phyloP scores from a whole-genome alignment of 1,140 invertebrate species.

The Cydia splendana region DNA sequence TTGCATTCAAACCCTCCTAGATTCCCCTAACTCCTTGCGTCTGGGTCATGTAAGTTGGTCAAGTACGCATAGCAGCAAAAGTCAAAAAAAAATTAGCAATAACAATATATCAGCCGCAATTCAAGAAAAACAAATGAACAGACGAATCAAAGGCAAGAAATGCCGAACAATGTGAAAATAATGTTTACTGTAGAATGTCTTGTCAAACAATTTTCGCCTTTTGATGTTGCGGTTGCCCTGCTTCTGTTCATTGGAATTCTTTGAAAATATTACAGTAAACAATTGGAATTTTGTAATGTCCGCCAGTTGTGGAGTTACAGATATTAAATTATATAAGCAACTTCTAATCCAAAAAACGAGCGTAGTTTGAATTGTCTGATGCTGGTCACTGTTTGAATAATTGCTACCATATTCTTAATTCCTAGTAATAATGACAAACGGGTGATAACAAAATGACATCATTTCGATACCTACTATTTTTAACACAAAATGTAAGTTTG shows the following conservation, averaged over 20 bases:
- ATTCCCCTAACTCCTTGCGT: too few relatives aligned
- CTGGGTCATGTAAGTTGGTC: too few relatives aligned
- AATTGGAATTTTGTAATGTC: conserved; percentile 16
- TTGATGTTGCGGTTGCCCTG: conserved; percentile 16
- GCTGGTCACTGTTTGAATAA: too few relatives aligned
- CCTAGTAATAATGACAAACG: too few relatives aligned
- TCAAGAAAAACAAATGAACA: conserved; percentile 25
- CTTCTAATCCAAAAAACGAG: background rate
- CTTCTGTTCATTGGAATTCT: conserved; percentile 16
- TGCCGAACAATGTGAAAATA: conserved; percentile 22
- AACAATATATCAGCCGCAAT: conserved; percentile 11
- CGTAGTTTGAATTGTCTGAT: too few relatives aligned
- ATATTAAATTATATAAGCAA: conserved; percentile 1
- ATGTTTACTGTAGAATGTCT: conserved; percentile 23
- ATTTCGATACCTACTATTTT: too few relatives aligned
- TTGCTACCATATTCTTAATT: too few relatives aligned
- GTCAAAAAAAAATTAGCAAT: background rate
- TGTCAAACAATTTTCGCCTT: conserved; percentile 29
- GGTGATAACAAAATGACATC: too few relatives aligned
- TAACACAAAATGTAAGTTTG: too few relatives aligned
- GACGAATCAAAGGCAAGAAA: conserved; percentile 19
- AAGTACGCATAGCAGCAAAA: background rate
- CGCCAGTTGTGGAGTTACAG: background rate
- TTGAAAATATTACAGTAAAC: conserved; percentile 18
- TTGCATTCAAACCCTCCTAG: conserved; percentile 48